Conservation (phyloP, 1,140 invertebrate genomes). For the Neelides sp. region DNA sequence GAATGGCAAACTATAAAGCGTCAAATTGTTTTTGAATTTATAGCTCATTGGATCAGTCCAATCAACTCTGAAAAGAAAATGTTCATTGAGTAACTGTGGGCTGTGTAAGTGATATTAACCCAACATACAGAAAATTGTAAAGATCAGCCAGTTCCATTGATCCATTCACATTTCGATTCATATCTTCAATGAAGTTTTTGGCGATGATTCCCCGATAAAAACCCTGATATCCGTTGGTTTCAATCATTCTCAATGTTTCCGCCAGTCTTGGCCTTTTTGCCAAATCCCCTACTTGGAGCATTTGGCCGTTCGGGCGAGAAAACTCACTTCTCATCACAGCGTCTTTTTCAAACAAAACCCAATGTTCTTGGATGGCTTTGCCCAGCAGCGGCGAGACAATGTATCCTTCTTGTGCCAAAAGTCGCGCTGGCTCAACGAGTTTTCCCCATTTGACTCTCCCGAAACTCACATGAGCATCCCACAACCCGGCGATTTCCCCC, state of each 20-base stretch:
- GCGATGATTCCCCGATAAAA: constrained; percentile 29
- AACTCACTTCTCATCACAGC: constrained; percentile 48
- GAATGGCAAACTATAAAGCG: constrained; percentile 55
- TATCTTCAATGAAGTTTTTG: constrained; percentile 15
- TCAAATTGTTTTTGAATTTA: constrained; percentile 46
- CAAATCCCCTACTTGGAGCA: constrained; percentile 46
- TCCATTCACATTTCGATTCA: constrained; percentile 12
- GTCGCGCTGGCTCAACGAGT: constrained; percentile 60
- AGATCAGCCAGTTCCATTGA: constrained; percentile 26
- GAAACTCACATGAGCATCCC: constrained; percentile 65
- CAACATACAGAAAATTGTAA: no score
- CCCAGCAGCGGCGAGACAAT: constrained; percentile 53
- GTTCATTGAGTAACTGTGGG: background rate
- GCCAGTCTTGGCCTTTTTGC: constrained; percentile 58
- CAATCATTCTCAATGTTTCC: constrained; percentile 55
- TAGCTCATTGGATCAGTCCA: constrained; percentile 51
- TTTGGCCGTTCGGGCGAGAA: no score
- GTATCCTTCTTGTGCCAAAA: constrained; percentile 62
- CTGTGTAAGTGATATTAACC: no score
- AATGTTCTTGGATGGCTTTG: constrained; percentile 41
- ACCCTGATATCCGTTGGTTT: constrained; percentile 47
- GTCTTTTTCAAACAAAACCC: constrained; percentile 45
- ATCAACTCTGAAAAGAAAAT: constrained; percentile 43
- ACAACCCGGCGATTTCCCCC: constrained; percentile 79
- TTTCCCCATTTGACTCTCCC: constrained; percentile 69